Conservation (phyloP, 2,113 vertebrate genomes). For the Murina feae region DNA sequence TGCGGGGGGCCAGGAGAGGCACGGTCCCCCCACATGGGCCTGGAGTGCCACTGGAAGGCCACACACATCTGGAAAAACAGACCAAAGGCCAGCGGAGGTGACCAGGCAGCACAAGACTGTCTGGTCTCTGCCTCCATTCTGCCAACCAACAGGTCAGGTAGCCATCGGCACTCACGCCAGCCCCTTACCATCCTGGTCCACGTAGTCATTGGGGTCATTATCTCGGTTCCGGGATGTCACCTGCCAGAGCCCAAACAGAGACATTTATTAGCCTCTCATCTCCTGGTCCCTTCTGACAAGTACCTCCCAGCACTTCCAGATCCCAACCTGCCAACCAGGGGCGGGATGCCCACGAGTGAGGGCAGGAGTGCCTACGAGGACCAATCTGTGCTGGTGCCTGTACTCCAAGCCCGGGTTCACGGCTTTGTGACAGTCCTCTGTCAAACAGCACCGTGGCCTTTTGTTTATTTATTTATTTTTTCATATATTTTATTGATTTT, state of each 20-base stretch:
- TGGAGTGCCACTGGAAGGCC: background rate
- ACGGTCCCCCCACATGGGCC: background rate
- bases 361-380: background rate
- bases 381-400: background rate
- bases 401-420: background rate
- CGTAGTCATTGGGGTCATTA: conserved; percentile 96
- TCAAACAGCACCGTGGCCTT: background rate
- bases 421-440: background rate
- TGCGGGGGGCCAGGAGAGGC: background rate
- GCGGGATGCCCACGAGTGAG: background rate
- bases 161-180: background rate
- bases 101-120: background rate
- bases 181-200: conserved; percentile 93
- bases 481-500: no score
- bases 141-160: background rate
- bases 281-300: background rate
- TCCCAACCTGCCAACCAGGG: background rate
- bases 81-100: background rate
- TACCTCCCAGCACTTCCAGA: background rate
- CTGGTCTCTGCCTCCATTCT: background rate
- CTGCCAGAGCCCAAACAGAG: conserved; percentile 75
- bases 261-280: background rate
- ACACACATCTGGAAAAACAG: background rate
- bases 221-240: conserved; percentile 97
- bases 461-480: background rate